These are phyloP conservation scores for Mallotus villosus DNA, from an alignment of 2,797 vertebrate genomes.

Conservation along the genomic window DNA sequence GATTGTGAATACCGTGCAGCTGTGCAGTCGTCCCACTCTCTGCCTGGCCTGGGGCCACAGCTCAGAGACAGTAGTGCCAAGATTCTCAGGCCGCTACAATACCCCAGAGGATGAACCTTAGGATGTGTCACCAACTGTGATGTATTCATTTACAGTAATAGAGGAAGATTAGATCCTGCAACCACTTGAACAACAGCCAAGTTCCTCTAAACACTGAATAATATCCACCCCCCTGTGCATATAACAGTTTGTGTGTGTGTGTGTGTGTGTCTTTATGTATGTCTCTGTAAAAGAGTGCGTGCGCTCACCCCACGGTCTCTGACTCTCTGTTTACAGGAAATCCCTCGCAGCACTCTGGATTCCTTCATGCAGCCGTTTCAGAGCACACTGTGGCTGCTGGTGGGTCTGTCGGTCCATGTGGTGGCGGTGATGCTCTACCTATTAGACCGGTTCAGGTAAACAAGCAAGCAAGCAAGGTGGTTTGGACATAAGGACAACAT, in stretches of 20 bases:
- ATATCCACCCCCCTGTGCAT: neutral
- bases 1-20: too few species aligned
- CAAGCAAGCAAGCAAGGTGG: neutral
- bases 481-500: neutral
- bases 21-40: neutral
- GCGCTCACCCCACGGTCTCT: neutral
- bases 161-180: too few species aligned
- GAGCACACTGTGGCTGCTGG: conserved; percentile 95
- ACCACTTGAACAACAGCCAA: too few species aligned
- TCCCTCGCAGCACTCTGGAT: conserved; percentile 94
- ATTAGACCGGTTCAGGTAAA: conserved; percentile 94
- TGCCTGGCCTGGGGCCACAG: neutral
- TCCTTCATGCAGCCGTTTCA: too few species aligned
- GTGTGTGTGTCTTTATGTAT: neutral
- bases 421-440: conserved; percentile 98
- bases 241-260: neutral
- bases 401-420: conserved; percentile 96
- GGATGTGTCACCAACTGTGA: conserved; percentile 6
- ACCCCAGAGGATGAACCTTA: neutral
- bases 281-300: neutral
- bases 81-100: neutral
- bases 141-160: too few species aligned
- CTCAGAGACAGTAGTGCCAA: neutral
- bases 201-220: too few species aligned
- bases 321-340: conserved; percentile 79